A percentile compares a stretch with the other conserved stretches of the same genome.
phyloP scores from a whole-genome alignment of 2,797 vertebrate genomes.

The Sebastes aleutianus region DNA sequence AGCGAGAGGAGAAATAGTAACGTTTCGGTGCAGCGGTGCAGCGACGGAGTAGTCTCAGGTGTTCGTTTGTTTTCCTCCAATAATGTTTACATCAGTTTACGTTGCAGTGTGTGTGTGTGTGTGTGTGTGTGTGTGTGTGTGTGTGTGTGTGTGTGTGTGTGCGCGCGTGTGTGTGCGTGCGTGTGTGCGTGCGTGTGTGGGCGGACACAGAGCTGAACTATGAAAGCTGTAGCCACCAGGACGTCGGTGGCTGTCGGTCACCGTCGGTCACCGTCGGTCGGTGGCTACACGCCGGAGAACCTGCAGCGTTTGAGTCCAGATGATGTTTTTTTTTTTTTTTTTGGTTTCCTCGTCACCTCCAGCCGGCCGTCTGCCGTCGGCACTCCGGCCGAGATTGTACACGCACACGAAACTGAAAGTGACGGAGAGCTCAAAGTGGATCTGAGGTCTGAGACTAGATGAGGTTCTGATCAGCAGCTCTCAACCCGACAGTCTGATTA shows the following conservation, averaged over 20 bases:
- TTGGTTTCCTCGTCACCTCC: conserved; percentile 1
- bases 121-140: too few relatives aligned
- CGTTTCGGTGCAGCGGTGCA: conserved; percentile 15
- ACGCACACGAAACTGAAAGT: conserved; percentile 4
- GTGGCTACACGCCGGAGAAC: conserved; percentile 71
- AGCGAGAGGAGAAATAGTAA: not conserved
- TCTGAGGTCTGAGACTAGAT: not conserved
- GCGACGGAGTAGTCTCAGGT: conserved; percentile 64
- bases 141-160: not conserved
- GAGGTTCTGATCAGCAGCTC: conserved; percentile 20
- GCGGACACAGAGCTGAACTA: conserved; percentile 66
- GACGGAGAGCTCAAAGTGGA: not conserved
- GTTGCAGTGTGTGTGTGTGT: conserved; percentile 1
- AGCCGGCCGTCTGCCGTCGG: not conserved
- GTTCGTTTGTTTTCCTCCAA: conserved; percentile 45
- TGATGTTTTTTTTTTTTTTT: not conserved
- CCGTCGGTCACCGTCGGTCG: not conserved
- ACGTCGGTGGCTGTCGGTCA: not conserved
- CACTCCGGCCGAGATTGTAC: conserved; percentile 12
- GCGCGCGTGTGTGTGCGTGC: conserved; percentile 6
- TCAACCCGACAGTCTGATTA: not conserved
- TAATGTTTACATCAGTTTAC: conserved; percentile 74
- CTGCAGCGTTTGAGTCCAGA: conserved; percentile 59
- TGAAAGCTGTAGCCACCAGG: conserved; percentile 72
- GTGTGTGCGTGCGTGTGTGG: not conserved